Base-by-base conservation (phyloP, 2,113 vertebrate species). In the Etheostoma spectabile region DNA sequence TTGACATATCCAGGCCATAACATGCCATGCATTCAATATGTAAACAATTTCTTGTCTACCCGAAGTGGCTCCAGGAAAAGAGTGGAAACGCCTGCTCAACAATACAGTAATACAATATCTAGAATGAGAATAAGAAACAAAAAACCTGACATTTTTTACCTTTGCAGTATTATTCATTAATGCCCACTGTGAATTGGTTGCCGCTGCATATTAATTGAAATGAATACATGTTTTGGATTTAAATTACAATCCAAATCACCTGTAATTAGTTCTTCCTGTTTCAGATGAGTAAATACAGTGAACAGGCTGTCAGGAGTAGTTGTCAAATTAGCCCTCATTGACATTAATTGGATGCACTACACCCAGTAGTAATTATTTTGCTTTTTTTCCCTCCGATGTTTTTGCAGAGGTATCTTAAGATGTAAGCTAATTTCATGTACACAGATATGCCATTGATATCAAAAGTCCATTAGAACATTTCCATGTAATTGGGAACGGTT, bases 261-360 rank as follows among this genome's bases (percentile, higher is more conserved):
- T 84, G 81, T 80, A 90, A 92, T 94, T 85, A 86, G 86, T 88
- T 86, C 55, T 88, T 67, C 73, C 71, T 84, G 91, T 86, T 90
- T 77, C 84, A 89, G 86, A 88, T 91, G 87, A 93, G 80, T 84
- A 89, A 81, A 67, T 90, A 81, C 66, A 86, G 66, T 86, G 82
- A 90, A 53, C 76, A 74, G 63, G 62, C 82, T 91, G 87, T 86
- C 88, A 89, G 79, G 69, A 68, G 51, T 30, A 84, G 80, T 55
- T 92, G 85, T 91, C 86, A 89, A 85, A 91, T 92, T 91, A 93
- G 77, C 77, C 70, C 74, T 86, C 33, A 80, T 85, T 90, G 91
- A 86, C 89, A 89, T 83, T 94, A 93, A 95, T 92, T 94, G 89
- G 86, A 85, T 89, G 80, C 87, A 87, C 67, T 87, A 87, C 78